Evolutionary conservation across 2,113 vertebrate species (phyloP).

Genomic region (Nothoprocta perdicaria): DNA sequence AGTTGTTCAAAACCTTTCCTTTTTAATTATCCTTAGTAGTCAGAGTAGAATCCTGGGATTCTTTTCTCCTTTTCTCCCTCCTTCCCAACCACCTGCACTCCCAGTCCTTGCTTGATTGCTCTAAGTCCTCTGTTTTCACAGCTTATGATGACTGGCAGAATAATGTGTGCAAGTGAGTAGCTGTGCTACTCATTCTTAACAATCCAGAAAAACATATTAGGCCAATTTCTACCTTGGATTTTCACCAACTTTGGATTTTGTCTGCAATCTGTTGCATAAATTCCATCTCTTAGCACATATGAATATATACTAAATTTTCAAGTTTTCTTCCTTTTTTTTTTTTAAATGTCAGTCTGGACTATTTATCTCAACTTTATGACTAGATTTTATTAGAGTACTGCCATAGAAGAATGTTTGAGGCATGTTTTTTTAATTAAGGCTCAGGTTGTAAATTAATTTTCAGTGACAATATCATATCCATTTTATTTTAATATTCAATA

Average conservation of each 20-base stretch:
- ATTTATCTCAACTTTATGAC: not conserved
- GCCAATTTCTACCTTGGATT: not conserved
- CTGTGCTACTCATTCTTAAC: conserved; percentile 2
- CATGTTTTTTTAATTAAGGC: not conserved
- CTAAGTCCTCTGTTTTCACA: not conserved
- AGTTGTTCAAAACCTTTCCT: not conserved
- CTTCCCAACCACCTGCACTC: too few relatives aligned
- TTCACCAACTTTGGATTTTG: not conserved
- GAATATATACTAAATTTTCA: not conserved
- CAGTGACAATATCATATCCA: not conserved
- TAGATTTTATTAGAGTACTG: not conserved
- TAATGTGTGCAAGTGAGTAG: not conserved
- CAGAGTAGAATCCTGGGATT: not conserved
- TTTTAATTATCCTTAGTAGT: not conserved
- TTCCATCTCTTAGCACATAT: not conserved
- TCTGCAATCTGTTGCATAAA: not conserved
- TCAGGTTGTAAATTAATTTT: not conserved
- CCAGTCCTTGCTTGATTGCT: not conserved
- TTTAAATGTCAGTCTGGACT: not conserved
- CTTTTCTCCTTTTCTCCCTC: fast-evolving
- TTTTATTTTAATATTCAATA: not conserved
- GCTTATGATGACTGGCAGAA: not conserved
- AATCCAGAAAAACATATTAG: not conserved
- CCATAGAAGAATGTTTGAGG: not conserved
- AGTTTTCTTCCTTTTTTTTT: not conserved